Base-by-base conservation (phyloP, 2,797 vertebrate genomes). In the Rhinogobio ventralis region DNA sequence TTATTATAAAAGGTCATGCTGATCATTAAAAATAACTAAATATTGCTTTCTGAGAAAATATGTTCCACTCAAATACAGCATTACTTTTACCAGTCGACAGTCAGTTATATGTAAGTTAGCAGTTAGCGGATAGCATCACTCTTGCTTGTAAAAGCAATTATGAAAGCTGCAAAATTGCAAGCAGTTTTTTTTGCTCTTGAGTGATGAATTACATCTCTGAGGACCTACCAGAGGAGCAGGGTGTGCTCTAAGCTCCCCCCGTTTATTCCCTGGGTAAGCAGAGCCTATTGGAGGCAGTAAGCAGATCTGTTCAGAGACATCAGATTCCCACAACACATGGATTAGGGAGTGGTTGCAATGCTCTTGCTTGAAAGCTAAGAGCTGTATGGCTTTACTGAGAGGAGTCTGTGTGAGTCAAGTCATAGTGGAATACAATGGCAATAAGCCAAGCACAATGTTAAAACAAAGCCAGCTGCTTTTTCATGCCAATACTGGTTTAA, bases 261-360 rank as follows among this genome's bases (percentile, higher is more conserved):
- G 66, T 60, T 62, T 5, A 78, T 71, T 79, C 76, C 45, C 76
- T 66, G 55, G 76, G 68, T 79, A 73, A 85, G 20, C 68, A n/a
- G 68, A 79, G 57, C 68, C 45, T 79, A 30, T 86, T 72, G 80
- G 30, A 80, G 82, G 71, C 69, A 67, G 77, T 67, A 66, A 51
- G 69, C 51, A 72, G 82, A 81, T 88, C 71, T 82, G 71, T 57
- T 83, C 30, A 75, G 60, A 86, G 33, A 87, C 81, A 67, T 45
- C 23, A 64, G 75, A 86, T 71, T 86, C 82, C 75, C 86, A 51
- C 30, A 82, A 79, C 51, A 45, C 74, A 78, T 84, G 73, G 53
- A 67, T 72, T 55, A 84, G 78, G 87, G 87, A 83, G 87, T 85
- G 89, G 82, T 66, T 79, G 80, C 33, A 67, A 74, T 5, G 19